Conservation (phyloP, 2,888 invertebrate genomes). For the Sarcophaga variegata region DNA sequence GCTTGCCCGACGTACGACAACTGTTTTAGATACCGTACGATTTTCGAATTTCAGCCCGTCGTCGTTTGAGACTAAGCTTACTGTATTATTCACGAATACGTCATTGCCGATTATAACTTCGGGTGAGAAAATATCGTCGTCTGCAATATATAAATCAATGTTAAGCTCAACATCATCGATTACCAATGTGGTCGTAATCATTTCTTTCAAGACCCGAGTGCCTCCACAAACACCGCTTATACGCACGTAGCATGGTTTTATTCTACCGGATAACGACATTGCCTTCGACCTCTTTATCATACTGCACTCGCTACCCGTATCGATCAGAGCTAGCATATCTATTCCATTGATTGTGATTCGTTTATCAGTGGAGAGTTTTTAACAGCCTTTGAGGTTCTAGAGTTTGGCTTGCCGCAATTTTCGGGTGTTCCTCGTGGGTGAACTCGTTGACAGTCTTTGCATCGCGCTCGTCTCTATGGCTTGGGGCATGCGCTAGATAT, state of each 20-base stretch:
- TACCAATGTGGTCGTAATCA: no score
- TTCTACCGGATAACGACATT: no score
- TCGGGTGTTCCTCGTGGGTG: constrained; percentile 9
- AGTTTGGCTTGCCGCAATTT: not conserved
- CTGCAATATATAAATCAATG: constrained; percentile 35
- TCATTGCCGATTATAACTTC: constrained; percentile 60
- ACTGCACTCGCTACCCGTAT: constrained; percentile 7
- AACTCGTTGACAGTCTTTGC: not conserved
- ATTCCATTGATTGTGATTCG: constrained; percentile 9
- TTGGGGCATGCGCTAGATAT: no score
- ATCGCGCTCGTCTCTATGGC: no score
- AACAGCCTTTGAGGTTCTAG: not conserved
- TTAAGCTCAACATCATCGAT: constrained; percentile 45
- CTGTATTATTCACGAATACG: constrained; percentile 18
- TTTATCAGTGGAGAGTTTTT: not conserved
- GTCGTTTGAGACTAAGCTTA: no score
- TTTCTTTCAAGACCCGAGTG: no score
- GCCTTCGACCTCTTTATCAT: no score
- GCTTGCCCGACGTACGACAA: no score
- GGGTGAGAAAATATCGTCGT: constrained; percentile 51
- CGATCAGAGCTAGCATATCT: constrained; percentile 21
- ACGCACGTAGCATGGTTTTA: no score
- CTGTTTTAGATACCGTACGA: no score
- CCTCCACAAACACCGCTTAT: no score
- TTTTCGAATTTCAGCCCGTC: no score